Evolutionary conservation across 2,113 vertebrate genomes (phyloP), one percentile per base, ranked within the genome.

Genomic region (Centropristis striata): DNA sequence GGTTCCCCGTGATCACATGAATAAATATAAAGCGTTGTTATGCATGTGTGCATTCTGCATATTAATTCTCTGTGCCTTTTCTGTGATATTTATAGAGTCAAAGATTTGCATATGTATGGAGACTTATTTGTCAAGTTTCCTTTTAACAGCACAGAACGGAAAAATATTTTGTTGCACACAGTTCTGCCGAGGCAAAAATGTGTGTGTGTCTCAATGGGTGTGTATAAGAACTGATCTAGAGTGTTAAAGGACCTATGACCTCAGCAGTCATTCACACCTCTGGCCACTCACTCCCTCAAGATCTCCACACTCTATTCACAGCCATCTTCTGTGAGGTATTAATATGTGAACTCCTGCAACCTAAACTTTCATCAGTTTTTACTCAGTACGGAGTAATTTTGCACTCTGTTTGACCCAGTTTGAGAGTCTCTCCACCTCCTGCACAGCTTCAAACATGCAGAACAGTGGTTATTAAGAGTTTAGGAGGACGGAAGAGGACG

Each of bases 11-110:
- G 46, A 85, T 77, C 55, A 42, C 65, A 75, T 85, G 85, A 90
- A 89, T 91, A 88, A 81, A 80, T 81, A 88, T 86, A 50, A 81
- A 49, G 49, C 5, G 9, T 55, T 39, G 27, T 75, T 67, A 71
- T 41, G 54, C 44, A 66, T 80, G 51, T 77, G 60, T 51, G 63
- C 55, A 44, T 69, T 74, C 57, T 59, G 28, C 59, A 60, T 81
- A 36, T 83, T 75, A 57, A 86, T 81, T 84, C 32, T 68, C 47
- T n/a, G 0, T 53, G 41, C 57, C 32, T 79, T 76, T 67, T 47
- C 57, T 66, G 51, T 37, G 53, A 63, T 87, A 87, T 88, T 91
- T 78, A 74, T 76, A 87, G 65, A 14, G 0, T 55, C 54, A 49
- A 0, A 5, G 16, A 86, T 89, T 80, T 88, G 75, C 85, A 91